phyloP scores from a whole-genome alignment of 2,113 vertebrate genomes.

The Tychaedon coryphoeus region DNA sequence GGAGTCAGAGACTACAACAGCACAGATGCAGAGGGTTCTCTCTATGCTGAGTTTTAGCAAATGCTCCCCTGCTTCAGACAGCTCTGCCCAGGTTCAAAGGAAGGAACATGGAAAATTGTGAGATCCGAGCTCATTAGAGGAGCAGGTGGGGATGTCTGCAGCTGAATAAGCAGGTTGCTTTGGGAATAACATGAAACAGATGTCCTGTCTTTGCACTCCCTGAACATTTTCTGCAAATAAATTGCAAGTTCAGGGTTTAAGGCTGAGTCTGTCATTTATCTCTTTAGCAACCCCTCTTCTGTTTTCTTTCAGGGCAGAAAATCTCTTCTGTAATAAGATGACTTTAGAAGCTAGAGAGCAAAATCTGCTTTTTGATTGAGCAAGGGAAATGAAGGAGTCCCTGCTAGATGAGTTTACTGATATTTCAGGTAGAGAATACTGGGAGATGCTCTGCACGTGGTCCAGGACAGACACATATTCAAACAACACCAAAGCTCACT shows the following conservation, averaged over 20 bases:
- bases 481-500: neutral
- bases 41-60: neutral
- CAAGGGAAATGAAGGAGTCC: neutral
- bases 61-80: neutral
- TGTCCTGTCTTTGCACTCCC: constrained; percentile 21
- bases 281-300: constrained; percentile 14
- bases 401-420: neutral
- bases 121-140: neutral
- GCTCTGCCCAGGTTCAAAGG: neutral
- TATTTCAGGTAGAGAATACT: neutral
- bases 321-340: neutral
- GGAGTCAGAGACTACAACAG: neutral
- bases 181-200: constrained; percentile 46
- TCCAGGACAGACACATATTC: neutral
- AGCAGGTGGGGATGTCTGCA: constrained; percentile 37
- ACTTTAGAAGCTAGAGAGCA: neutral
- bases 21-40: neutral
- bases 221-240: constrained; percentile 31
- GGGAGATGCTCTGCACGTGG: neutral
- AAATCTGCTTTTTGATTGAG: neutral
- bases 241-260: constrained; percentile 38
- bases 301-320: neutral
- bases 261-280: constrained; percentile 17
- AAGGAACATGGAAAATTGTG: neutral
- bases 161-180: constrained; percentile 51